Evolutionary conservation across 1,140 invertebrate genomes (phyloP), one percentile per base, ranked within the genome.

Genomic region (Aphelenchoides besseyi): DNA sequence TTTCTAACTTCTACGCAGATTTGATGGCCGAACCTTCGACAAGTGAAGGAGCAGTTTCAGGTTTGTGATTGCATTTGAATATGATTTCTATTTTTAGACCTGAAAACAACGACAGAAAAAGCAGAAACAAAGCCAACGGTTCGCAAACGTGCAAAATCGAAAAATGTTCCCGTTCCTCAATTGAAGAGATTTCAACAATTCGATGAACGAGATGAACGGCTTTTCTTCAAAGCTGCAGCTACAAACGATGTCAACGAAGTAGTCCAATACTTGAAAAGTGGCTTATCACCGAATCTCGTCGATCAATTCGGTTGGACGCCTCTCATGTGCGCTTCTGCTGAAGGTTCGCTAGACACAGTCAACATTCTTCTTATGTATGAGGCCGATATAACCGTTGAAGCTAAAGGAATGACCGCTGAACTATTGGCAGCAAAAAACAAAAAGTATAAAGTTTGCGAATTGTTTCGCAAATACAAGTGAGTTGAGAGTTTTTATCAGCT

Each of bases 141-240:
- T 23, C 41, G 41, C 41, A 12, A 41, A 41, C 5, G n/a, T 41
- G 55, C 5, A 23, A 59, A 8, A 8, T 5, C 5, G 12, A 59
- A 8, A 8, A 5, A 8, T 28, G 55, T 8, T 23, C 5, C 18
- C 5, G 55, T 33, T 59, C 55, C 55, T 5, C 55, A 33, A 28
- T 8, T 33, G 18, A 8, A 8, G 18, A 59, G 55, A 41, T 8
- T 8, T 41, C 37, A 5, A 41, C 5, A 41, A 41, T n/a, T 33
- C 5, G 18, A 18, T 59, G 55, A 59, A 8, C 55, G 55, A 33
- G 55, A 59, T 59, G 5, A 8, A 12, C 55, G 55, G 5, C 18
- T 59, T 8, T 59, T 59, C 55, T 59, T 59, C 55, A 59, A 59
- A 33, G 55, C 55, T 8, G 55, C 55, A 12, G 55, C 5, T 8